Percentiles rank a stretch among this genome's conserved stretches.
Evolutionary conservation across 35 echinoderm and acorn worm genomes (phyloP).

Genomic region (Heliocidaris erythrogramma): DNA sequence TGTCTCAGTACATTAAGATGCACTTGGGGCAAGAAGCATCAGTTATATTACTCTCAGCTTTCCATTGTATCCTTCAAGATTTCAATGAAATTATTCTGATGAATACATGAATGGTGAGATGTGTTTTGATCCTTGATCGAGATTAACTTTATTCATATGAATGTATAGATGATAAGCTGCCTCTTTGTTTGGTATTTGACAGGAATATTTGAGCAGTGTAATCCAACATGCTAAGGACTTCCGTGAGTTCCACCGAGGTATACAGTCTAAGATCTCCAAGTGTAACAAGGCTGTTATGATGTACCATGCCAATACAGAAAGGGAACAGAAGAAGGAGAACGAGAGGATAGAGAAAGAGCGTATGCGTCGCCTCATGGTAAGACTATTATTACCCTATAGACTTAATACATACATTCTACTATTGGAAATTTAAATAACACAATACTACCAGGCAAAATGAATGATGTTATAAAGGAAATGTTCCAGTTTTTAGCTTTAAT

Average conservation of each 20-base stretch:
- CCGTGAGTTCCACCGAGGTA: constrained; percentile 88
- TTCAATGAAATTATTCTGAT: no score
- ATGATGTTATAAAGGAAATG: no score
- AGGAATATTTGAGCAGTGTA: constrained; percentile 96
- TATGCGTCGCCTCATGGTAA: constrained; percentile 98
- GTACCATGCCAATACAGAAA: constrained; percentile 96
- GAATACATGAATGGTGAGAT: no score
- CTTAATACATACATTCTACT: not conserved
- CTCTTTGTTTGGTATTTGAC: not conserved
- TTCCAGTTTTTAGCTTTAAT: no score
- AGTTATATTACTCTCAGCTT: no score
- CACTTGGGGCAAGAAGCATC: no score
- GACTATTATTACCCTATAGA: not conserved
- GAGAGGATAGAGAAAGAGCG: constrained; percentile 96
- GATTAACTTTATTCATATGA: not conserved
- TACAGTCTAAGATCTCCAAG: constrained; percentile 82
- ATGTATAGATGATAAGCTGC: not conserved
- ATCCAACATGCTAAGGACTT: constrained; percentile 95
- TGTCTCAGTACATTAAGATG: no score
- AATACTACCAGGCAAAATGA: no score
- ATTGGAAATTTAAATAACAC: no score
- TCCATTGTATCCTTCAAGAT: no score
- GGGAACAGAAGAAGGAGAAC: constrained; percentile 99
- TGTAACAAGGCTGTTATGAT: constrained; percentile 88
- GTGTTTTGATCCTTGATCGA: no score